Base-by-base conservation (phyloP, 2,113 vertebrate genomes). In the Callipepla squamata region DNA sequence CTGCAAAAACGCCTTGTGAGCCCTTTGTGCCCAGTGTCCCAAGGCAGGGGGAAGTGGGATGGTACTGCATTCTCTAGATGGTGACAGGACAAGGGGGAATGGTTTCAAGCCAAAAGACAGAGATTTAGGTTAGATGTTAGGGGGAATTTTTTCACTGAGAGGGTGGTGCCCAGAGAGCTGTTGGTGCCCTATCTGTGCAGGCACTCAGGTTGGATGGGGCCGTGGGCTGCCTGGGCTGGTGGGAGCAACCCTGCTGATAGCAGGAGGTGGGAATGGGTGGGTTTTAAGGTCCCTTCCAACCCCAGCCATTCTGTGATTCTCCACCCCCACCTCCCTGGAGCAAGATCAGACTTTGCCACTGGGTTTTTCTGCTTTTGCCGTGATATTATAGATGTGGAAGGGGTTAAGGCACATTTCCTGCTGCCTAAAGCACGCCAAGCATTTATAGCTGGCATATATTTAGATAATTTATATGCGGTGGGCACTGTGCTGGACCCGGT, bases 391-490 rank as follows among this genome's bases (percentile, higher is more conserved):
- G 40, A 78, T 58, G 69, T 63, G 77, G 83, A 95, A 92, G 77
- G 86, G 88, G 66, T 89, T 92, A 93, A 94, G 65, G 73, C 22
- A 1, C 7, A 28, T 93, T 90, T 88, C 80, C 89, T 90, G 90
- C 65, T 75, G 69, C 57, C 73, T 70, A 15, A 78, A 67, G 73
- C 90, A 58, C 0, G 7, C 15, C 7, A 7, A 53, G 53, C 77
- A 48, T 78, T 94, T 65, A 21, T 17, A 75, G 48, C 80, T 63
- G 68, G 73, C 0, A n/a, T n/a, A 23, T 47, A 67, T 28, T 40
- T 63, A 12, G 5, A 28, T 38, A 11, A 19, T 63, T 63, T 40
- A 19, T 28, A 12, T 28, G 3, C 61, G 36, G 32, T 5, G 13
- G 69, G 30, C 59, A 30, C 78, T 65, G 30, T 40, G 4, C 44